phyloP scores from a whole-genome alignment of 2,888 invertebrate species.

The Kuschelorhynchus macadamiae region DNA sequence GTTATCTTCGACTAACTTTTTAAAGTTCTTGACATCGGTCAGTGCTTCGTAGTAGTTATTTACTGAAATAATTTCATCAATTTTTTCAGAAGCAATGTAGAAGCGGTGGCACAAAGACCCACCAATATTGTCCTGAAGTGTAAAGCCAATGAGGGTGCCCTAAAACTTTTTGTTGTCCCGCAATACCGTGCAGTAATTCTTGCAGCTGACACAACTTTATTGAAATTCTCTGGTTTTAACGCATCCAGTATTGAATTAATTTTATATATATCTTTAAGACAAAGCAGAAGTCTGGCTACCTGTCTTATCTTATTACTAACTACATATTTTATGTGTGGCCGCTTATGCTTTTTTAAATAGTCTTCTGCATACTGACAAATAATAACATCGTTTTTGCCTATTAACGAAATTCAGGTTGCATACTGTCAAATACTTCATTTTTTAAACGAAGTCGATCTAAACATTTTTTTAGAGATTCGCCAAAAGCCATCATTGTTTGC shows the following conservation, averaged over 20 bases:
- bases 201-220: constrained; percentile 50
- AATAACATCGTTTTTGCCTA: too few relatives aligned
- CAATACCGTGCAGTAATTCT: constrained; percentile 49
- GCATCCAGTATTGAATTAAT: constrained; percentile 40
- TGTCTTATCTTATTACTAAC: constrained; percentile 54
- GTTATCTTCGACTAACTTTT: constrained; percentile 41
- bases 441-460: constrained; percentile 50
- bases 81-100: constrained; percentile 46
- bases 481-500: constrained; percentile 48
- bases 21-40: constrained; percentile 49
- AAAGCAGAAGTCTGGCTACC: constrained; percentile 52
- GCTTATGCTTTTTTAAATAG: too few relatives aligned
- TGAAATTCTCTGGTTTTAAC: constrained; percentile 40
- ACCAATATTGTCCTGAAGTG: constrained; percentile 51
- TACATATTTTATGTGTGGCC: too few relatives aligned
- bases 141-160: constrained; percentile 51
- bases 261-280: constrained; percentile 44
- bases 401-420: constrained; percentile 37
- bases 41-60: constrained; percentile 35
- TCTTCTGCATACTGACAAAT: too few relatives aligned
- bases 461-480: constrained; percentile 44
- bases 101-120: constrained; percentile 49
- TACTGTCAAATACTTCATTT: constrained; percentile 53
- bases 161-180: constrained; percentile 45
- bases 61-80: constrained; percentile 46